Percentiles rank a stretch among this genome's conserved stretches.
Conservation (phyloP, 2,113 vertebrate species). For the Buteo buteo region DNA sequence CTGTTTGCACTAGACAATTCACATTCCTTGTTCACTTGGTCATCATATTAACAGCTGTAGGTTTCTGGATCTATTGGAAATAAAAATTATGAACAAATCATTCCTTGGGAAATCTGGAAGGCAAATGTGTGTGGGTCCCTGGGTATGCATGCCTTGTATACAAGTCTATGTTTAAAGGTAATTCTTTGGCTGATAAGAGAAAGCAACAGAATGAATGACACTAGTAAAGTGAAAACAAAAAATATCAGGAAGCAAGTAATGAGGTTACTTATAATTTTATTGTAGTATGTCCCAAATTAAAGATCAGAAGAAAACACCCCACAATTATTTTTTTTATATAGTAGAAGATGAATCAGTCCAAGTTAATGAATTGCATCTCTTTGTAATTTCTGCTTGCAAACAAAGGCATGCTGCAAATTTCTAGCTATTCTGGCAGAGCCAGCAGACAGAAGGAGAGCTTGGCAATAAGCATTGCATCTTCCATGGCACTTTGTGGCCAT, state of each 20-base stretch:
- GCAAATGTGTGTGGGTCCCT: accelerated
- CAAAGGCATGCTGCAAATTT: not conserved
- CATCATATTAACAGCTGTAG: not conserved
- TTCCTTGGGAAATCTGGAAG: not conserved
- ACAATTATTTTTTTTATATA: accelerated
- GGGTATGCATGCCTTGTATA: accelerated
- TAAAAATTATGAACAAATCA: not conserved
- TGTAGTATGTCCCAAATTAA: not conserved
- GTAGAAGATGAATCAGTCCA: not conserved
- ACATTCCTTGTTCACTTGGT: not conserved
- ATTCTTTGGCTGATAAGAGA: not conserved
- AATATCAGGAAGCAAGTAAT: not conserved
- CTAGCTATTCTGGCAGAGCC: not conserved
- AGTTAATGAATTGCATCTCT: not conserved
- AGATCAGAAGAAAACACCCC: not conserved
- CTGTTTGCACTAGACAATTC: not conserved
- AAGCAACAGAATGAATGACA: accelerated
- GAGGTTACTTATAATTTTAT: not conserved
- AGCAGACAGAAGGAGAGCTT: not conserved
- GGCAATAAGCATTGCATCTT: not conserved
- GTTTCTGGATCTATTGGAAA: not conserved
- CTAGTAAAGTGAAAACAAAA: not conserved
- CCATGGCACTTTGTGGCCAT: accelerated
- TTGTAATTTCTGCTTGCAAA: not conserved
- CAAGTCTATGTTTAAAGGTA: not conserved